Percentiles rank a stretch among this genome's conserved stretches.
Conservation (phyloP, 2,888 invertebrate genomes). For the Ecdyonurus torrentis region DNA sequence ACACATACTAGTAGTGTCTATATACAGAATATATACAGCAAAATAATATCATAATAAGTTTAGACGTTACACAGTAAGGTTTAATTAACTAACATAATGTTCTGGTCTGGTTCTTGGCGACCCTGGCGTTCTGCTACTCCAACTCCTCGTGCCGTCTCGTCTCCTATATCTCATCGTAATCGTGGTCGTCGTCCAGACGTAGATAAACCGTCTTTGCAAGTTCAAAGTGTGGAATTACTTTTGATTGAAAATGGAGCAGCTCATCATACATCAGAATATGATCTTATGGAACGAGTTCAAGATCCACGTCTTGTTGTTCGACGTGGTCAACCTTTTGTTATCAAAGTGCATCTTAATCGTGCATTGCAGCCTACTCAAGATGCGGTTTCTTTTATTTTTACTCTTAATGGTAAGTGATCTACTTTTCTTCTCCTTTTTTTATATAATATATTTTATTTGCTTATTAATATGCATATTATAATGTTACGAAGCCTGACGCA, state of each 20-base stretch:
- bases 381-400: constrained; percentile 69
- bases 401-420: constrained; percentile 41
- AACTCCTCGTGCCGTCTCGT: not conserved
- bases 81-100: too few species aligned
- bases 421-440: too few species aligned
- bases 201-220: constrained; percentile 36
- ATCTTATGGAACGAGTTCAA: constrained; percentile 42
- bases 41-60: too few species aligned
- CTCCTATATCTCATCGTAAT: constrained; percentile 16
- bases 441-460: too few species aligned
- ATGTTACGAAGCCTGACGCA: too few species aligned
- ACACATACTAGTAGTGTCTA: too few species aligned
- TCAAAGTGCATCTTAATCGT: constrained; percentile 54
- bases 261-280: constrained; percentile 65
- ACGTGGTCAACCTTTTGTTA: constrained; percentile 63
- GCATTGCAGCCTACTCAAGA: constrained; percentile 56
- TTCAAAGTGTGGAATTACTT: constrained; percentile 56
- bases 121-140: constrained; percentile 17
- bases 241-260: constrained; percentile 52
- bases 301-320: constrained; percentile 54
- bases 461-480: too few species aligned
- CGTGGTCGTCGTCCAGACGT: constrained; percentile 14
- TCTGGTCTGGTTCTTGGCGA: constrained; percentile 3
- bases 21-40: too few species aligned
- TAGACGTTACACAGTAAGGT: too few species aligned